Evolutionary conservation across 2,888 invertebrate species (phyloP).

Genomic region (Stenchaetothrips biformis): DNA sequence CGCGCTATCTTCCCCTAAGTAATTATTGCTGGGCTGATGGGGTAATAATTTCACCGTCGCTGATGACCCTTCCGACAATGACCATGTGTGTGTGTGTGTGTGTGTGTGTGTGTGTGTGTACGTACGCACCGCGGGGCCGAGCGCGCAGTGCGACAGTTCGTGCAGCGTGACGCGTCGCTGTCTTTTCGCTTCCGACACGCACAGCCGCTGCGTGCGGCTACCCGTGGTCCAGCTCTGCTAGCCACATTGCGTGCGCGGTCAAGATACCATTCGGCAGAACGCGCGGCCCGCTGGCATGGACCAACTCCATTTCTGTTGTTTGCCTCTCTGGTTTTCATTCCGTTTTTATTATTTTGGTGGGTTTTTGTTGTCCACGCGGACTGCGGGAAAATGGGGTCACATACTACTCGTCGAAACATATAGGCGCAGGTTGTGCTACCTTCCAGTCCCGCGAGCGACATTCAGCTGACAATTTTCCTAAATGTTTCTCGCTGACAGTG

Average conservation of each 20-base stretch:
- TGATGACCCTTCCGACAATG: slow-evolving; percentile 18
- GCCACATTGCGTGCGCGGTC: not conserved
- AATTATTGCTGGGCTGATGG: slow-evolving; percentile 19
- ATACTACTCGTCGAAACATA: no score
- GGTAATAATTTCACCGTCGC: slow-evolving; percentile 19
- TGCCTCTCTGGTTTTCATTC: no score
- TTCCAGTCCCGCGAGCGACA: no score
- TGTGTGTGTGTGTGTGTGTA: no score
- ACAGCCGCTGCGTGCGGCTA: not conserved
- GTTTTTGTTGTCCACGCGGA: no score
- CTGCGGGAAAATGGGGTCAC: no score
- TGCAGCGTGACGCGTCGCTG: not conserved
- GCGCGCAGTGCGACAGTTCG: not conserved
- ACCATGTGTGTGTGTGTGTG: not conserved
- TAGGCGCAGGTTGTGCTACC: no score
- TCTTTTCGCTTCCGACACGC: not conserved
- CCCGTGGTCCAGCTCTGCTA: no score
- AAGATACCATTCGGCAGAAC: not conserved
- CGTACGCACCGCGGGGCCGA: not conserved
- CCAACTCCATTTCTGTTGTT: not conserved
- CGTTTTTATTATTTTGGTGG: no score
- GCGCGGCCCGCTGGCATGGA: not conserved
- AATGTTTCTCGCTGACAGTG: no score
- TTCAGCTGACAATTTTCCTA: no score
- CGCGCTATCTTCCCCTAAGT: slow-evolving; percentile 1